Conservation (phyloP, 2,113 vertebrate species). For the Crotalus helleri region DNA sequence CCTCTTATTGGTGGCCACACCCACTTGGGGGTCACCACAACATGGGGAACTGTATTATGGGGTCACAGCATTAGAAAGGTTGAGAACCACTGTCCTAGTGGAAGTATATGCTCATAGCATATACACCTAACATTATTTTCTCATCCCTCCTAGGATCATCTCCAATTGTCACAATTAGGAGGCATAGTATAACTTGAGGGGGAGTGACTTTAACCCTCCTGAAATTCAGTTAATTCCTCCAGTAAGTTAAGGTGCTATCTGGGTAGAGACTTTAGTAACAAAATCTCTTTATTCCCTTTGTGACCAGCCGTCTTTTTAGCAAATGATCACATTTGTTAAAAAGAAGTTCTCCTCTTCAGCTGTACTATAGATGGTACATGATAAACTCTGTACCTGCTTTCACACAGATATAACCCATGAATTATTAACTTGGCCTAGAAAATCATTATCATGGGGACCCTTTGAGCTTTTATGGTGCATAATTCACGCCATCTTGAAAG, state of each 20-base stretch:
- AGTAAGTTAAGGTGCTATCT: neutral
- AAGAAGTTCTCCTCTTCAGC: neutral
- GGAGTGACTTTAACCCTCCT: neutral
- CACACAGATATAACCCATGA: conserved; percentile 52
- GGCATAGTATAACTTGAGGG: neutral
- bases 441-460: conserved; percentile 57
- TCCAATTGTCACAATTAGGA: neutral
- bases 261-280: neutral
- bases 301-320: conserved; percentile 24
- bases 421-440: conserved; percentile 70
- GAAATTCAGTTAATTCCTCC: neutral
- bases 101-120: neutral
- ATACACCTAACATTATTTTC: neutral
- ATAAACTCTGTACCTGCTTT: conserved; percentile 43
- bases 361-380: conserved; percentile 33
- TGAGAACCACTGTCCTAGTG: too few relatives aligned
- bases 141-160: neutral
- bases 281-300: neutral
- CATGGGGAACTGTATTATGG: too few relatives aligned
- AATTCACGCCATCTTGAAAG: conserved; percentile 37
- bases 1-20: too few relatives aligned
- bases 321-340: conserved; percentile 33
- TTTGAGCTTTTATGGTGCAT: conserved; percentile 49
- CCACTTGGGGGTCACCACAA: too few relatives aligned
- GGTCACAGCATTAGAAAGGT: too few relatives aligned